Conservation (phyloP, 2,797 vertebrate genomes). For the Spinus pinus region DNA sequence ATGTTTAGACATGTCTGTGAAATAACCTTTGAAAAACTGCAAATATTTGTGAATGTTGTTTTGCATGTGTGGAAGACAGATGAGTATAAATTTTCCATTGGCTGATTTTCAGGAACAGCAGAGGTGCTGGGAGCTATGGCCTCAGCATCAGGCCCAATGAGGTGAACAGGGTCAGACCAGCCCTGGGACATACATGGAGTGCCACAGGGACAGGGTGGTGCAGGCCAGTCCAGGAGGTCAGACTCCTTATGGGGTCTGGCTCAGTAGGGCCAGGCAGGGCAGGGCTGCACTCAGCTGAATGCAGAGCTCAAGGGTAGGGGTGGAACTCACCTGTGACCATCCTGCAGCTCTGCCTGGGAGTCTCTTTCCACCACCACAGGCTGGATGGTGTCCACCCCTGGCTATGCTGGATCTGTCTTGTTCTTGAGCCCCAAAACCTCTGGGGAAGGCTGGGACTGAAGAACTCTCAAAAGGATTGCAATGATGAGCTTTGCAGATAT, state of each 20-base stretch:
- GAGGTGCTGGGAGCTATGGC: not conserved
- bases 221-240: not conserved
- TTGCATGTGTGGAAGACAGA: not conserved
- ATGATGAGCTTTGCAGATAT: not conserved
- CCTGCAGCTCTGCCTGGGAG: not conserved
- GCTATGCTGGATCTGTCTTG: not conserved
- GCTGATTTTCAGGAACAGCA: not conserved
- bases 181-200: rapidly evolving
- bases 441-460: not conserved
- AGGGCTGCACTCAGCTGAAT: not conserved
- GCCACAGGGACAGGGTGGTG: rapidly evolving
- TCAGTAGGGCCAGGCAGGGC: not conserved
- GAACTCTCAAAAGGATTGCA: not conserved
- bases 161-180: not conserved
- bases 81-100: not conserved
- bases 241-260: rapidly evolving
- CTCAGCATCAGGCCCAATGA: not conserved
- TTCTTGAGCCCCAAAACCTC: not conserved
- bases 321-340: not conserved
- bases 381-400: not conserved
- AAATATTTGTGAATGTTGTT: not conserved
- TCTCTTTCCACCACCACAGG: rapidly evolving
- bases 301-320: rapidly evolving
- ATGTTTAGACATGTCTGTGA: not conserved
- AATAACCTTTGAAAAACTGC: not conserved